Base-by-base conservation (phyloP, 2,888 invertebrate genomes). In the Baccha elongata region DNA sequence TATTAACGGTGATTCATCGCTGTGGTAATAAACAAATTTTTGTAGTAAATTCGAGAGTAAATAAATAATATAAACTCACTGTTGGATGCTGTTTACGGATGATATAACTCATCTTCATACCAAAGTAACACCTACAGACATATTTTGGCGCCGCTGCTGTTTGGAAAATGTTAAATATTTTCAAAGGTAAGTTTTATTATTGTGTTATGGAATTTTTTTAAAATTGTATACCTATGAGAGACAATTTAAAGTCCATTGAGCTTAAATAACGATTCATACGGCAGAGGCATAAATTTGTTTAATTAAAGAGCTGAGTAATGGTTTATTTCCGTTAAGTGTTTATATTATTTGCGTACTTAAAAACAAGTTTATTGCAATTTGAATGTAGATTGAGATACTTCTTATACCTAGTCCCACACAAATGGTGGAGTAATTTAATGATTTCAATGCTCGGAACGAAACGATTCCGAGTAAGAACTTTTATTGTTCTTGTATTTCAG, bases 111-210 rank as follows among this genome's bases (percentile, higher is more conserved):
- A 40, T 13, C 37, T n/a, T n/a, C n/a, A n/a, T n/a, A n/a, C n/a
- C n/a, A n/a, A n/a, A n/a, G n/a, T n/a, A 3, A n/a, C 13, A 32
- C 13, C 37, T 40, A 35, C 6, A 3, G 4, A 40, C 6, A 13
- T 2, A 13, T n/a, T 13, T 40, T 13, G n/a, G 64, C 64, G 40
- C 60, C 48, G 32, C 29, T 37, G 32, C 29, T 42, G 10, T 37
- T 29, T 52, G 29, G 46, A 58, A 52, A 64, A 44, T 67, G 48
- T 3, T 29, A 5, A 53, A 53, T 15, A 21, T 15, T 55, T 58
- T 67, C 58, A 35, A 32, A 32, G 75, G 75, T 75, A 60, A 75
- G 75, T 62, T 62, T 23, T 46, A 15, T 7, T 19, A 3, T 62
- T n/a, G n/a, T n/a, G n/a, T n/a, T n/a, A n/a, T n/a, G n/a, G n/a